A percentile compares a stretch with the other conserved stretches of the same genome.
These are phyloP conservation scores for Geothlypis trichas DNA, from an alignment of 2,113 vertebrate genomes.

Conservation along the genomic window DNA sequence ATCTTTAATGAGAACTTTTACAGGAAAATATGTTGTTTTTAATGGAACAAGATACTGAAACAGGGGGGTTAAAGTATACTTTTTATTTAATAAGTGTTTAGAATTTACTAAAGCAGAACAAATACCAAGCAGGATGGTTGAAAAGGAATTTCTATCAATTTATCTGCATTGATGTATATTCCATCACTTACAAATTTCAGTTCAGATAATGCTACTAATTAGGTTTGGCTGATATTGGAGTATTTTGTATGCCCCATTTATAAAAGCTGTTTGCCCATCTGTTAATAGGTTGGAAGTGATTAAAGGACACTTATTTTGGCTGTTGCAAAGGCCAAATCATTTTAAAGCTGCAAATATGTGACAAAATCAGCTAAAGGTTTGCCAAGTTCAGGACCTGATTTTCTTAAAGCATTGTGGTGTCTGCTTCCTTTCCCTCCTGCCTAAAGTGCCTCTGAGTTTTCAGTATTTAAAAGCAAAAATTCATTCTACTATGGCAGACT, in stretches of 20 bases:
- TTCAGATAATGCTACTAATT: conserved; percentile 78
- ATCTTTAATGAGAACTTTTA: not conserved
- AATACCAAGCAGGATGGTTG: not conserved
- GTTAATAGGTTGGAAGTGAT: conserved; percentile 83
- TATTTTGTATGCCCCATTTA: conserved; percentile 80
- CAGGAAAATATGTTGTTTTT: not conserved
- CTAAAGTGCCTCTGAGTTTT: conserved; percentile 19
- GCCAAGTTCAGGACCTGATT: conserved; percentile 74
- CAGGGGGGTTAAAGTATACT: not conserved
- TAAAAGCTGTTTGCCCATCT: conserved; percentile 81
- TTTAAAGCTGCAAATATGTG: conserved; percentile 76
- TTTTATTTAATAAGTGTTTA: not conserved
- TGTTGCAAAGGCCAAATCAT: conserved; percentile 77
- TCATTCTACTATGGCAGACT: not conserved
- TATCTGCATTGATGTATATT: conserved; percentile 68
- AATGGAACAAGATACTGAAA: not conserved
- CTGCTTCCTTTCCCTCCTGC: conserved; percentile 4
- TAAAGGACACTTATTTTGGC: conserved; percentile 81
- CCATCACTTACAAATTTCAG: conserved; percentile 68
- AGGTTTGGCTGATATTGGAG: conserved; percentile 79
- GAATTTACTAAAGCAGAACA: not conserved
- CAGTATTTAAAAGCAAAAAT: conserved; percentile 41
- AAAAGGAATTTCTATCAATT: conserved; percentile 60
- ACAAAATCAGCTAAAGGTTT: conserved; percentile 69
- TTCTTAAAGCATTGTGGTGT: conserved; percentile 43